Percentiles rank a stretch among this genome's conserved stretches.
Evolutionary conservation across 2,113 vertebrate species (phyloP).

Genomic region (Nipponia nippon): DNA sequence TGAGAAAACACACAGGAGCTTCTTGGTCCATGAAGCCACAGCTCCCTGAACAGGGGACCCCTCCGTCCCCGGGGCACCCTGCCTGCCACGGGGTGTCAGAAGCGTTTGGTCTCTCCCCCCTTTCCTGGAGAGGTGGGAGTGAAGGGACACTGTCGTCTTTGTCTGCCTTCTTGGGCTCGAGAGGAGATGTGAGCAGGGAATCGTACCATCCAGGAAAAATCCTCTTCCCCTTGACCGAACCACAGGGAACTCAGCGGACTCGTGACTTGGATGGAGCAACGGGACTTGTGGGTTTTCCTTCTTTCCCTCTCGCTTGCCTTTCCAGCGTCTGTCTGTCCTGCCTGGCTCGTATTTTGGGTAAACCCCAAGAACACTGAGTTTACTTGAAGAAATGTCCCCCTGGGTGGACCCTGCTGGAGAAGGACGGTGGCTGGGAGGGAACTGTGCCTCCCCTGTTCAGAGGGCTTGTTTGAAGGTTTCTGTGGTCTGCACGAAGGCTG

Average conservation of each 20-base stretch:
- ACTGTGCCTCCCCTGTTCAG: conserved; percentile 40
- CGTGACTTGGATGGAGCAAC: neutral
- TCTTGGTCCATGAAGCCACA: neutral
- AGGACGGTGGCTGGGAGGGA: neutral
- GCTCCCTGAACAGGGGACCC: neutral
- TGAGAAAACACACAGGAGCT: neutral
- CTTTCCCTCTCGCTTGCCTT: neutral
- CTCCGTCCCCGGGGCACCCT: neutral
- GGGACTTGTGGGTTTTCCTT: neutral
- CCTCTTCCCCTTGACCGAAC: neutral
- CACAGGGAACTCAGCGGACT: neutral
- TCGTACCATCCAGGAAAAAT: neutral
- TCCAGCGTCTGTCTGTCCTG: neutral
- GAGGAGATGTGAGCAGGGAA: neutral
- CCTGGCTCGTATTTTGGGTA: neutral
- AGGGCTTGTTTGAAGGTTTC: conserved; percentile 58
- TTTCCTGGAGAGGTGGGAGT: neutral
- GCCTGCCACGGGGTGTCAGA: neutral
- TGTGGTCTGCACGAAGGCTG: conserved; percentile 32
- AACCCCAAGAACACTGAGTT: conserved; percentile 28
- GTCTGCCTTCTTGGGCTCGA: neutral
- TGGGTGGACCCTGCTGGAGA: neutral
- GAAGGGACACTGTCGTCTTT: neutral
- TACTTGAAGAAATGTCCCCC: conserved; percentile 42
- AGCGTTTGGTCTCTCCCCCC: neutral